A percentile compares a stretch with the other conserved stretches of the same genome.
Evolutionary conservation across 2,888 invertebrate genomes (phyloP).

Genomic region (Trichopoda pennipes): DNA sequence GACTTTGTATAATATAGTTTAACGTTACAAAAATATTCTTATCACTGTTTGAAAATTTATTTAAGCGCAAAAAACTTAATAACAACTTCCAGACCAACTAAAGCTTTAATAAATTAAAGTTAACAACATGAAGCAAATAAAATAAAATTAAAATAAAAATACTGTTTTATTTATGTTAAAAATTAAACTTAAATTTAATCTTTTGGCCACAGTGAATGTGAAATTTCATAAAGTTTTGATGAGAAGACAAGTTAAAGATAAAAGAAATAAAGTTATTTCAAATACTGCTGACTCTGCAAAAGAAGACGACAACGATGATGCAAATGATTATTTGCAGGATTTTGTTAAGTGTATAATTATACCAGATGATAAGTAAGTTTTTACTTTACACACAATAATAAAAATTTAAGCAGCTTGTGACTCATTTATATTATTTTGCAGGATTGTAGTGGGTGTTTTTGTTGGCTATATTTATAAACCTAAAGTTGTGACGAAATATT

Average conservation of each 20-base stretch:
- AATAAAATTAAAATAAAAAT: neutral
- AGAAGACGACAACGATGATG: constrained; percentile 39
- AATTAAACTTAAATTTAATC: neutral
- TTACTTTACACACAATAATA: neutral
- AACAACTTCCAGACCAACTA: constrained; percentile 27
- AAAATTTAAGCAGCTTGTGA: no score
- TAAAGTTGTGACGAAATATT: no score
- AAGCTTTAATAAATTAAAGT: neutral
- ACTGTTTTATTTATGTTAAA: neutral
- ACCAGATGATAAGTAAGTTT: constrained; percentile 74
- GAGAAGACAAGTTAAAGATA: constrained; percentile 21
- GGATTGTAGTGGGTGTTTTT: no score
- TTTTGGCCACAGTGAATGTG: constrained; percentile 1
- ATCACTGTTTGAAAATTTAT: neutral
- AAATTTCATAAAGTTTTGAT: constrained; percentile 29
- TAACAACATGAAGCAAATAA: neutral
- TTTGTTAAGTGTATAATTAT: constrained; percentile 76
- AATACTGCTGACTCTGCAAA: neutral
- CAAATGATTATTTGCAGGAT: constrained; percentile 74
- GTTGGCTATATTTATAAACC: no score
- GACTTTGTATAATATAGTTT: constrained; percentile 17
- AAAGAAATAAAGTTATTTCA: constrained; percentile 4
- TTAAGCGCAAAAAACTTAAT: neutral
- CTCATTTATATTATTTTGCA: no score
- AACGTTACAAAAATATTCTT: constrained; percentile 11